Percentiles rank a stretch among this genome's conserved stretches.
These are phyloP conservation scores for Ornithoptera alexandrae DNA, from an alignment of 2,888 invertebrate genomes.

Conservation along the genomic window DNA sequence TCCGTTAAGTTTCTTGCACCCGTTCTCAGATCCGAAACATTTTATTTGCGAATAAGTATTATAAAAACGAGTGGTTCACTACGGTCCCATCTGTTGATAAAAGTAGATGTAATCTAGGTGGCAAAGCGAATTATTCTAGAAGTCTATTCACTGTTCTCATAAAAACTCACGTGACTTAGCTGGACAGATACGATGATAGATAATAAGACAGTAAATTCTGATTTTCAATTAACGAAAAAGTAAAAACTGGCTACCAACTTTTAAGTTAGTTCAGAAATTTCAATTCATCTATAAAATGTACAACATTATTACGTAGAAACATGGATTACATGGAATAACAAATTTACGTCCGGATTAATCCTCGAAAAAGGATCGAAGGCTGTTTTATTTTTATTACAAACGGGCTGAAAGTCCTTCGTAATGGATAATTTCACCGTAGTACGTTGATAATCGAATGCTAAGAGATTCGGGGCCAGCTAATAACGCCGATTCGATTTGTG, in stretches of 20 bases:
- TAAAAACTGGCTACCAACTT: not conserved
- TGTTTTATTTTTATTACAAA: conserved; percentile 19
- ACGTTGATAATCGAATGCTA: conserved; percentile 24
- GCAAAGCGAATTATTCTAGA: no score
- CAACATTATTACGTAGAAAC: not conserved
- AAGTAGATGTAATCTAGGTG: no score
- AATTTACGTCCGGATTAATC: conserved; percentile 7
- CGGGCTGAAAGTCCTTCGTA: conserved; percentile 20
- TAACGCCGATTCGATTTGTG: conserved; percentile 29
- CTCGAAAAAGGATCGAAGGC: conserved; percentile 4
- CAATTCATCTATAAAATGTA: conserved; percentile 4
- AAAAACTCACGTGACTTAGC: no score
- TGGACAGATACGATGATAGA: no score
- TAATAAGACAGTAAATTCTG: not conserved
- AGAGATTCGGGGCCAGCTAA: conserved; percentile 24
- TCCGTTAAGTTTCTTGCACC: no score
- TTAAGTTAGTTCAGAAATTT: not conserved
- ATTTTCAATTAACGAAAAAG: not conserved
- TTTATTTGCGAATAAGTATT: no score
- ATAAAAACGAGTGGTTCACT: no score
- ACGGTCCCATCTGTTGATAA: no score
- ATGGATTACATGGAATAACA: conserved; percentile 10
- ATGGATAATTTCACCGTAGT: conserved; percentile 8
- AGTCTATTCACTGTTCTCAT: no score
- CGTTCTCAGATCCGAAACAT: no score